Evolutionary conservation across 2,797 vertebrate genomes (phyloP), one percentile per base, ranked within the genome.

Genomic region (Eidolon dupreanum): DNA sequence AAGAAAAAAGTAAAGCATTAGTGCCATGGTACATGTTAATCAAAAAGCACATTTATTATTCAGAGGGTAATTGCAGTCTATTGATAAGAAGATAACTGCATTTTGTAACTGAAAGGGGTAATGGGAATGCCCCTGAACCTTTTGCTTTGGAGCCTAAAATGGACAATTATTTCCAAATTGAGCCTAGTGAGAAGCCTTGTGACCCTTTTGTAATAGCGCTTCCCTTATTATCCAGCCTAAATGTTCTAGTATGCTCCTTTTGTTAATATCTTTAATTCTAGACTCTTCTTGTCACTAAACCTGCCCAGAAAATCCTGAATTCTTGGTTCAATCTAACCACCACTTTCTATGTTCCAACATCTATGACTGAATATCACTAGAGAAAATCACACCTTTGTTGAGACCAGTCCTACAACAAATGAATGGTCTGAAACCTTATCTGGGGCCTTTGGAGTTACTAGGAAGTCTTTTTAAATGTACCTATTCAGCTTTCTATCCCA

Each of bases 61-160:
- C 92, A 13, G 38, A 83, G 28, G 49, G 20, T 89, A 89, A 65
- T 38, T 95, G 38, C 2, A 90, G 55, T 95, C 46, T 88, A 13
- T 70, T 94, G 46, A 92, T 59, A 71, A 6, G 66, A 90, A 87
- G 26, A 22, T 79, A 86, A 43, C 38, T 90, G 1, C 33, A 83
- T 92, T 95, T 95, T 74, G 9, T 9, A 89, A 63, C 16, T 33
- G 43, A 74, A 85, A 74, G 1, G 19, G 15, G 19, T 68, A 89
- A 55, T 93, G 46, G 41, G 13, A 88, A 73, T 16, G 71, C 3
- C 51, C 20, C n/a, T 66, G 33, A 95, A 87, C 66, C 24, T 93
- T 94, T 78, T 86, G 28, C 20, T 93, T 83, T 57, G 46, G 71
- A 93, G 12, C 9, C n/a, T 49, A 86, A 92, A 86, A 73, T 78